Base-by-base conservation (phyloP, 64 coral and sea anemone genomes). In the Pocillopora verrucosa region DNA sequence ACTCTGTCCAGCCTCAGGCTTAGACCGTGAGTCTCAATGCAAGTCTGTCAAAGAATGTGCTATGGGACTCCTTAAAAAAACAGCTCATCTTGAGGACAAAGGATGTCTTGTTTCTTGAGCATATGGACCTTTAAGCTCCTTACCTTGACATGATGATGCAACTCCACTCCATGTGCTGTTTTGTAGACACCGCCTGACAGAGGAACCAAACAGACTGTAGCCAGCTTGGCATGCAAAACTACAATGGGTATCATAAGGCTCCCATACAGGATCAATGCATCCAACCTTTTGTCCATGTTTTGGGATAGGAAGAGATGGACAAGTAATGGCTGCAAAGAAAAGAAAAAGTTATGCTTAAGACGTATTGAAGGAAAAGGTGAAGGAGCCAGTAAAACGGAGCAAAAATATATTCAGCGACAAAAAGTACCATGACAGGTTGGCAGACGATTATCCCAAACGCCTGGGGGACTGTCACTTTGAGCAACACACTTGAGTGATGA, bases 91-190 rank as follows among this genome's bases (percentile, higher is more conserved):
- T 30, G 30, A 30, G 30, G 30, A 30, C 30, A 0, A 30, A 30
- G 30, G 30, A 30, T 30, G 30, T 30, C 30, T 30, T 30, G 30
- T 30, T 30, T 60, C 59, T 60, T 11, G 59, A 60, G 14, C 59
- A 30, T 30, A 30, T 77, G 56, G 14, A 19, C 15, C 56, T 45
- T 41, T 78, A 20, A 5, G 41, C 12, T 61, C 16, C 61, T 83
- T 19, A 90, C 88, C 88, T 90, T 36, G 78, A 80, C 88, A 90
- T 10, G 51, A 73, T 22, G 80, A n/a, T 11, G 56, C 38, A 14
- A 72, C 17, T 34, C 88, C 88, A 82, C 88, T 90, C 88, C 88
- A 90, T 20, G 63, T 82, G 34, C 63, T 78, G 35, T 90, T 90
- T 73, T 82, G 15, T 24, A 90, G 72, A 51, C 88, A 90, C 11